A percentile compares a stretch with the other conserved stretches of the same genome.
Conservation (phyloP, 2,797 vertebrate species). For the Tapirus indicus region DNA sequence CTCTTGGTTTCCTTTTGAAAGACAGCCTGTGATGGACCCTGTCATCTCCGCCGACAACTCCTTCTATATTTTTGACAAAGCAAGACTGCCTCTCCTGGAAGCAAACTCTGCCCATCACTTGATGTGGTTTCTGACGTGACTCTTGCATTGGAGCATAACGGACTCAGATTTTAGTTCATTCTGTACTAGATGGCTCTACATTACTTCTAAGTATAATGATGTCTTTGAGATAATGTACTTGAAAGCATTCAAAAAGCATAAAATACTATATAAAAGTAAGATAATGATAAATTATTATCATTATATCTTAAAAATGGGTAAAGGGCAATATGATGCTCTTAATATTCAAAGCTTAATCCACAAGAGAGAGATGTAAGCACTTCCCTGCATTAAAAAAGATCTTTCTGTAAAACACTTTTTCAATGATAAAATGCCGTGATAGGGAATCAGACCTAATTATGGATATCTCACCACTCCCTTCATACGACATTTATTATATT, state of each 20-base stretch:
- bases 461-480: slow-evolving; percentile 84
- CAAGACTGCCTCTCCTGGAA: slow-evolving; percentile 36
- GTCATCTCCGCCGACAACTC: neutral
- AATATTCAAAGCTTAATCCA: slow-evolving; percentile 61
- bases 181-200: slow-evolving; percentile 8
- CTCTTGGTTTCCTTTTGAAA: slow-evolving; percentile 40
- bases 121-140: slow-evolving; percentile 46
- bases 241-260: slow-evolving; percentile 55
- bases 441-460: slow-evolving; percentile 87
- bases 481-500: slow-evolving; percentile 82
- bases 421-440: slow-evolving; percentile 84
- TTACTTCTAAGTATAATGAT: slow-evolving; percentile 51
- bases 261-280: slow-evolving; percentile 48
- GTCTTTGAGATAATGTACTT: slow-evolving; percentile 65
- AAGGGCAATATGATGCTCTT: slow-evolving; percentile 49
- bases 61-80: slow-evolving; percentile 42
- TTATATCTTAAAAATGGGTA: slow-evolving; percentile 58
- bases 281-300: slow-evolving; percentile 67
- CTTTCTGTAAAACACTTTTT: slow-evolving; percentile 73
- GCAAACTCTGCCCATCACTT: neutral
- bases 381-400: slow-evolving; percentile 34
- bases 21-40: slow-evolving; percentile 15
- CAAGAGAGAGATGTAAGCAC: slow-evolving; percentile 51
- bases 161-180: slow-evolving; percentile 66
- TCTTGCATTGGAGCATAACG: slow-evolving; percentile 22